Conservation (phyloP, 2,113 vertebrate species). For the Triplophysa dalaica region DNA sequence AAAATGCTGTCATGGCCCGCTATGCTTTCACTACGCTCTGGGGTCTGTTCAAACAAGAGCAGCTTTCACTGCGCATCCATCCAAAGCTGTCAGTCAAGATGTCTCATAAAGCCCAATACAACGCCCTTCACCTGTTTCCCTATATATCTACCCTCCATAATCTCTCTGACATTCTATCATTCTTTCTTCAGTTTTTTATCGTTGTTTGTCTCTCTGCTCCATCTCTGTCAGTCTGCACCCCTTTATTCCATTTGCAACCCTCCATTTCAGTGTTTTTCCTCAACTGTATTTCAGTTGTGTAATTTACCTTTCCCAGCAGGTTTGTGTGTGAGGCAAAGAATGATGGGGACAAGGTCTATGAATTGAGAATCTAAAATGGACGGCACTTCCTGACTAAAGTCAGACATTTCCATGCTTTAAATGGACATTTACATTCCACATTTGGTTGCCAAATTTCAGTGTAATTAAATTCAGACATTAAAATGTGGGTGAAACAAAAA, state of each 20-base stretch:
- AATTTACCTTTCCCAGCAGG: slow-evolving; percentile 22
- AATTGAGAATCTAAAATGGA: slow-evolving; percentile 5
- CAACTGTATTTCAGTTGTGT: slow-evolving; percentile 13
- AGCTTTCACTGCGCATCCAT: slow-evolving; percentile 22
- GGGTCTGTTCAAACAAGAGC: slow-evolving; percentile 31
- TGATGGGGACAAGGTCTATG: slow-evolving; percentile 15
- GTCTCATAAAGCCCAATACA: slow-evolving; percentile 1
- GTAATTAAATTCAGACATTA: slow-evolving; percentile 29
- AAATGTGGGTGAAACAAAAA: slow-evolving; percentile 28
- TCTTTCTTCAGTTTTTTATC: background rate
- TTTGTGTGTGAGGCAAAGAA: background rate
- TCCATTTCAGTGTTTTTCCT: slow-evolving; percentile 7
- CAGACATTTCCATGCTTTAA: slow-evolving; percentile 23
- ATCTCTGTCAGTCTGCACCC: slow-evolving; percentile 29
- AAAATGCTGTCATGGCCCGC: slow-evolving; percentile 44
- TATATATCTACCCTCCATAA: slow-evolving; percentile 3
- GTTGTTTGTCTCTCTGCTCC: background rate
- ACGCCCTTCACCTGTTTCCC: background rate
- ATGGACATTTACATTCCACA: slow-evolving; percentile 33
- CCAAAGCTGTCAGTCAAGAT: slow-evolving; percentile 37
- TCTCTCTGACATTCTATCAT: slow-evolving; percentile 32
- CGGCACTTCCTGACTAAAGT: background rate
- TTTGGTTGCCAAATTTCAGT: slow-evolving; percentile 29
- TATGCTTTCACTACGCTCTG: slow-evolving; percentile 15
- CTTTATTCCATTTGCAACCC: slow-evolving; percentile 14